Evolutionary conservation across 2,113 vertebrate species (phyloP), one percentile per base, ranked within the genome.

Genomic region (Phodopus roborovskii): DNA sequence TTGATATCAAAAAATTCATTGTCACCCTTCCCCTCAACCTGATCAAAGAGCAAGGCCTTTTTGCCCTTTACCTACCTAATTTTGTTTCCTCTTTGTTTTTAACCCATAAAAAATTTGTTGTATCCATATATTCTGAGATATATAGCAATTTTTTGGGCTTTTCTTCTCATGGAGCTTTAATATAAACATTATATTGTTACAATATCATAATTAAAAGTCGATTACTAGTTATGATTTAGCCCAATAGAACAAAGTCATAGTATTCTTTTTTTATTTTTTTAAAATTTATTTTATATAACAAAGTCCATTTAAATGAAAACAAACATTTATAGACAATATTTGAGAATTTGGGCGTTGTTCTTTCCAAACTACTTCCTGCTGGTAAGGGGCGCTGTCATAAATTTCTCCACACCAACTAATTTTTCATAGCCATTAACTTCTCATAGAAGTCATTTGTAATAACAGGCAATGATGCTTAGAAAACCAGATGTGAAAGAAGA

Each of bases 101-200:
- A 81, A 24, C 10, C 33, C 9, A 81, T 81, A 20, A 58, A 58
- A 58, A 58, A 58, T 58, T n/a, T 58, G 20, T 24, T 1, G 33
- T 81, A 36, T 81, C 36, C 19, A 81, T n/a, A 81, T 58, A 58
- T 58, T 81, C 20, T 58, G 53, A 53, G 10, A 81, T 81, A 39
- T 92, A 50, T 58, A 97, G 84, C 74, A 22, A 22, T 77, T 89
- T 73, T 78, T 16, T 96, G 74, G 45, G 90, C 50, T 87, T 60
- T 97, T 97, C 81, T 87, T 95, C 87, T 97, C 84, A 86, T 42
- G 97, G 70, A 15, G 0, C 39, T 95, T 97, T 91, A 97, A 97
- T 45, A 74, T n/a, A 95, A 97, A 95, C 91, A 75, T 58, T 77
- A 79, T 77, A 30, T 50, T 50, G 4, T 50, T 33, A 36, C 5